Evolutionary conservation across 2,888 invertebrate genomes (phyloP).

Genomic region (Clistopyga incitator): DNA sequence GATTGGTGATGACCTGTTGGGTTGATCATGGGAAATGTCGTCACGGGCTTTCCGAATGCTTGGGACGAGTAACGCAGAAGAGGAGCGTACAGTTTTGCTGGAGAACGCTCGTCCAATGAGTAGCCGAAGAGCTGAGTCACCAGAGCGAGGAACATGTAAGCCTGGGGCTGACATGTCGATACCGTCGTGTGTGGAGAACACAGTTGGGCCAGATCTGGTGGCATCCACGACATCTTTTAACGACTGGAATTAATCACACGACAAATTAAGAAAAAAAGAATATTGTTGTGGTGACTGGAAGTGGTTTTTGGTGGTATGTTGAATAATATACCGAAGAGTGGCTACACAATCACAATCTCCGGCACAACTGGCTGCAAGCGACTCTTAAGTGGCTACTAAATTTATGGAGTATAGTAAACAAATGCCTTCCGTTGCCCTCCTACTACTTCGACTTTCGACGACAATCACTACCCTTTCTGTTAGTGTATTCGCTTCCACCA

Average conservation of each 20-base stretch:
- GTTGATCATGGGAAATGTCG: not conserved
- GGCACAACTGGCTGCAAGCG: conserved; percentile 4
- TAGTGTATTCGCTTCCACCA: conserved; percentile 6
- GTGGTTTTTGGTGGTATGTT: no score
- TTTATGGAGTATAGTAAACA: conserved; percentile 31
- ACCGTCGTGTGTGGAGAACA: conserved; percentile 86
- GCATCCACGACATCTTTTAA: conserved; percentile 85
- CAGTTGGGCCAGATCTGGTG: conserved; percentile 86
- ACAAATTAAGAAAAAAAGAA: not conserved
- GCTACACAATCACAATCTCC: conserved; percentile 31
- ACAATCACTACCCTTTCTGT: conserved; percentile 15
- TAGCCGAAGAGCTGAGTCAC: conserved; percentile 86
- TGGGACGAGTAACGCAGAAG: conserved; percentile 17
- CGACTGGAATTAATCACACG: not conserved
- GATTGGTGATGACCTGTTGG: not conserved
- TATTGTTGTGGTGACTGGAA: not conserved
- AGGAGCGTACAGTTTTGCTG: conserved; percentile 14
- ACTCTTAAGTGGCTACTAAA: conserved; percentile 15
- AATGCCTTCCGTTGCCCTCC: conserved; percentile 23
- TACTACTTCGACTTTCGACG: not conserved
- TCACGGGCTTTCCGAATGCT: not conserved
- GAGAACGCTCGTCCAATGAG: conserved; percentile 82
- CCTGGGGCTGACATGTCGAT: conserved; percentile 87
- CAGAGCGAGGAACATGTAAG: conserved; percentile 87
- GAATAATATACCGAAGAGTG: not conserved